Percentiles rank a stretch among this genome's conserved stretches.
phyloP scores from a whole-genome alignment of 2,797 vertebrate genomes.

The Coilia nasus region DNA sequence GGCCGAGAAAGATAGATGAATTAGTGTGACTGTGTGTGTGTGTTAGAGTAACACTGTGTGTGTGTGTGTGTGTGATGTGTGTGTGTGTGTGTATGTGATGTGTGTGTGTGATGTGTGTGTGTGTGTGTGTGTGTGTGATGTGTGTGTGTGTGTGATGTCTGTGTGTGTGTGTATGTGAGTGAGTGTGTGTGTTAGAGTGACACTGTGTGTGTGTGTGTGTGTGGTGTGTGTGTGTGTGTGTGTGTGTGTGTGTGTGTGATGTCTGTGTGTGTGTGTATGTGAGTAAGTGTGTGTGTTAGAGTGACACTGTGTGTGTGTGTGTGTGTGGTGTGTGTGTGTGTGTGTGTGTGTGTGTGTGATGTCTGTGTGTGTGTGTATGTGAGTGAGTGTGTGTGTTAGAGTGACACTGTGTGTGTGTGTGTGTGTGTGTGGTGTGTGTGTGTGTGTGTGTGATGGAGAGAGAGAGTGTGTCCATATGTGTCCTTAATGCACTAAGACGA shows the following conservation, averaged over 20 bases:
- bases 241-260: too few relatives aligned
- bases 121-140: neutral
- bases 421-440: constrained; percentile 14
- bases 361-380: constrained; percentile 24
- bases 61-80: too few relatives aligned
- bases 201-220: too few relatives aligned
- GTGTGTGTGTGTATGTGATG: too few relatives aligned
- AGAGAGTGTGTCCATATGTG: constrained; percentile 63
- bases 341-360: constrained; percentile 8
- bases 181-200: too few relatives aligned
- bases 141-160: too few relatives aligned
- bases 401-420: constrained; percentile 16
- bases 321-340: too few relatives aligned
- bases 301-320: neutral
- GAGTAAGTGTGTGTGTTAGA: neutral
- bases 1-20: too few relatives aligned
- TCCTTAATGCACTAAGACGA: constrained; percentile 80
- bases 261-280: neutral
- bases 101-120: neutral
- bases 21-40: too few relatives aligned
- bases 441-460: constrained; percentile 22
- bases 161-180: too few relatives aligned
- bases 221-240: too few relatives aligned
- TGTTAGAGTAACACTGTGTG: too few relatives aligned
- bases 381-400: constrained; percentile 24